Evolutionary conservation across 2,113 vertebrate species (phyloP).

Genomic region (Benitochromis conjunctus): DNA sequence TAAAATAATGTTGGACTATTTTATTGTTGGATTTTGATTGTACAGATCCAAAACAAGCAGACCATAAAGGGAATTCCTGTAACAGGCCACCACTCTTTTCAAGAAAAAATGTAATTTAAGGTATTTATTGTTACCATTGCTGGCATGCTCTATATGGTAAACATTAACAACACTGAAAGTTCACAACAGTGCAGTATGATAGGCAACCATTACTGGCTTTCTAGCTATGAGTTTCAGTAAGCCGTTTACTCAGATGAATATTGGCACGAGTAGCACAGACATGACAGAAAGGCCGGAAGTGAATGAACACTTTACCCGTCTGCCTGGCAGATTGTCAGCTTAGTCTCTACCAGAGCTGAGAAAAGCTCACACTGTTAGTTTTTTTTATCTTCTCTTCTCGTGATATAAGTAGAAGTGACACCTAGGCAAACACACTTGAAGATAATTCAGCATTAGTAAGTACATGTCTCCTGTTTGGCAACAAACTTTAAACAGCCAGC

Average conservation of each 20-base stretch:
- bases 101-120: neutral
- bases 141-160: constrained; percentile 58
- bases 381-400: neutral
- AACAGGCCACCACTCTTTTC: neutral
- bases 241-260: neutral
- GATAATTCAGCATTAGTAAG: neutral
- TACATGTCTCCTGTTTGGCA: neutral
- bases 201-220: neutral
- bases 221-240: constrained; percentile 6
- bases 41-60: neutral
- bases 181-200: constrained; percentile 36
- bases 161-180: constrained; percentile 52
- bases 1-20: constrained; percentile 24
- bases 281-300: constrained; percentile 14
- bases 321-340: constrained; percentile 25
- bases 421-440: neutral
- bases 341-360: constrained; percentile 8
- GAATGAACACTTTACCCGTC: constrained; percentile 8
- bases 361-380: neutral
- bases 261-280: constrained; percentile 32
- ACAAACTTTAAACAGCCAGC: neutral
- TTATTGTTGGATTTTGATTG: constrained; percentile 7
- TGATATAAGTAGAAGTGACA: neutral
- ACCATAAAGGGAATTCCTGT: neutral
- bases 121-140: constrained; percentile 47